phyloP scores from a whole-genome alignment of 2,113 vertebrate genomes.

The Oncorhynchus clarkii region DNA sequence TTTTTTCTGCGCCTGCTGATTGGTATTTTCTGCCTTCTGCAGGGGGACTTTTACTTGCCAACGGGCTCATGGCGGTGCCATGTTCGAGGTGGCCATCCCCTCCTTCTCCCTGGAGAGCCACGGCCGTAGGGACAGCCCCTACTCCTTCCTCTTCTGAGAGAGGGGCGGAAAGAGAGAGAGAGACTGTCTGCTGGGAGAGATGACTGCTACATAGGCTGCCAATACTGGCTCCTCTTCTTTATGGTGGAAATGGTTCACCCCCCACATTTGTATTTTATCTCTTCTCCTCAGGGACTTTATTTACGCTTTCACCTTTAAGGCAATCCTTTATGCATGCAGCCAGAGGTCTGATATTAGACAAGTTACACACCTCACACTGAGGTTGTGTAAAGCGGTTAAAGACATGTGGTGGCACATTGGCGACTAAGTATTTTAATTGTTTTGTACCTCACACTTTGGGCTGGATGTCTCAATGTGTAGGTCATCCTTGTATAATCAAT shows the following conservation, averaged over 20 bases:
- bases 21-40: slow-evolving; percentile 38
- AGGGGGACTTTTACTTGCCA: slow-evolving; percentile 43
- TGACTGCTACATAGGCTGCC: background rate
- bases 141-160: slow-evolving; percentile 32
- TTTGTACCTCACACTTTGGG: no score
- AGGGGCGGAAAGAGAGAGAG: background rate
- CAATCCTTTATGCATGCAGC: background rate
- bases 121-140: slow-evolving; percentile 28
- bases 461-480: no score
- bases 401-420: no score
- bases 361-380: no score
- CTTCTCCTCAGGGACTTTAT: background rate
- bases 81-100: slow-evolving; percentile 43
- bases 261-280: no score
- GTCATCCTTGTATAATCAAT: no score
- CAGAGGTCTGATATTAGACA: no score
- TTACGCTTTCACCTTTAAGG: no score
- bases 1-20: slow-evolving; percentile 17
- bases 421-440: no score
- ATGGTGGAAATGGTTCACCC: background rate
- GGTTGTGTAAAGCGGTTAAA: no score
- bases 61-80: slow-evolving; percentile 25
- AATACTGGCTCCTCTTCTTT: background rate
- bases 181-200: background rate
- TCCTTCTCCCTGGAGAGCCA: slow-evolving; percentile 44